These are phyloP conservation scores for Cephonodes hylas DNA, from an alignment of 2,888 invertebrate species.

Conservation along the genomic window DNA sequence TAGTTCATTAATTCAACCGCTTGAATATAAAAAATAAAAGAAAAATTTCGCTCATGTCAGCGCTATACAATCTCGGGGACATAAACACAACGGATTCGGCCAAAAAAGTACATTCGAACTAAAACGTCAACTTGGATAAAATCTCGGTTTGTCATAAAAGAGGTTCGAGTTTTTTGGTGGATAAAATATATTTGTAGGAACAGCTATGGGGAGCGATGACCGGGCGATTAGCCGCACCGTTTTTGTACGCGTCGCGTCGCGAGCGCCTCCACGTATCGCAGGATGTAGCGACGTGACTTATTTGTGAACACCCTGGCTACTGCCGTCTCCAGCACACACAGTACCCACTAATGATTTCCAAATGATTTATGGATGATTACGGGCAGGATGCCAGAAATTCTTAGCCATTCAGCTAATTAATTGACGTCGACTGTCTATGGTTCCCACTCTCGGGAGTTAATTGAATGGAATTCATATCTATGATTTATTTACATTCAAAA, in stretches of 20 bases:
- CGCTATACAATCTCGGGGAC: too few species aligned
- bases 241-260: slow-evolving; percentile 46
- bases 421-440: too few species aligned
- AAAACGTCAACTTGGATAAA: background rate
- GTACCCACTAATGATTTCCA: background rate
- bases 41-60: too few species aligned
- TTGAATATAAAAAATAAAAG: too few species aligned
- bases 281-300: slow-evolving; percentile 73
- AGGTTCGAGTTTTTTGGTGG: background rate
- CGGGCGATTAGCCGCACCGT: slow-evolving; percentile 64
- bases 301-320: slow-evolving; percentile 38
- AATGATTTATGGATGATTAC: background rate
- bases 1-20: too few species aligned
- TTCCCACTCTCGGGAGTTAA: too few species aligned
- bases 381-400: too few species aligned
- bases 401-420: too few species aligned
- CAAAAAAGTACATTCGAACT: background rate
- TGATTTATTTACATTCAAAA: too few species aligned
- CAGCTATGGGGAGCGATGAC: slow-evolving; percentile 68
- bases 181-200: slow-evolving; percentile 47
- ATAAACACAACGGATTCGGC: background rate
- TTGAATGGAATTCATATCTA: too few species aligned
- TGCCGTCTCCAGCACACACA: slow-evolving; percentile 8
- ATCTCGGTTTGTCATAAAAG: slow-evolving; percentile 7
- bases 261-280: slow-evolving; percentile 39